Evolutionary conservation across 2,888 invertebrate genomes (phyloP).

Genomic region (Antitype chi): DNA sequence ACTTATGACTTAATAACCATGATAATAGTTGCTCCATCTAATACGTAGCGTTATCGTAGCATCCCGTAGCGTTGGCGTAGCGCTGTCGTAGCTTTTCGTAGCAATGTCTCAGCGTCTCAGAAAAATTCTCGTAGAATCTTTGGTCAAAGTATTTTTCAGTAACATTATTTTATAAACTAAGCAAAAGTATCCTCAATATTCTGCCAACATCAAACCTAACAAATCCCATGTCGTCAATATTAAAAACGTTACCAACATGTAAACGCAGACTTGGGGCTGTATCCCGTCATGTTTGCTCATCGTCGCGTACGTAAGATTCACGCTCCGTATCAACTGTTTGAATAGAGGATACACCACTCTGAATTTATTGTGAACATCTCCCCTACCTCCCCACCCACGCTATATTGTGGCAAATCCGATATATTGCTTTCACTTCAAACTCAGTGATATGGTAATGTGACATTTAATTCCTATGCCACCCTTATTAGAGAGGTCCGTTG

Average conservation of each 20-base stretch:
- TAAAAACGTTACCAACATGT: slow-evolving; percentile 59
- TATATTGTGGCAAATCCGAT: slow-evolving; percentile 87
- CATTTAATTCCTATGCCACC: slow-evolving; percentile 86
- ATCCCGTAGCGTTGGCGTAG: not conserved
- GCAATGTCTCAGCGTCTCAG: not conserved
- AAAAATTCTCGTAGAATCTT: not conserved
- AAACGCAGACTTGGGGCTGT: slow-evolving; percentile 60
- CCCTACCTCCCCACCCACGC: slow-evolving; percentile 68
- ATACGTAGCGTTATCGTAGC: not conserved
- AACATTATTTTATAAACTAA: not conserved
- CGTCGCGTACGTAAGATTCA: slow-evolving; percentile 86
- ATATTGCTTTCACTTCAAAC: slow-evolving; percentile 87
- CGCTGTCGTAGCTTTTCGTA: slow-evolving; percentile 1
- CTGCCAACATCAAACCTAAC: slow-evolving; percentile 8
- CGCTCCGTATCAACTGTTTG: slow-evolving; percentile 88
- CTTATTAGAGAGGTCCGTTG: slow-evolving; percentile 75
- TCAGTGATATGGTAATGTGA: slow-evolving; percentile 88
- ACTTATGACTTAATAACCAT: too few species aligned
- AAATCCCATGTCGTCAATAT: slow-evolving; percentile 35
- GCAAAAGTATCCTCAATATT: slow-evolving; percentile 5
- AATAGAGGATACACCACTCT: slow-evolving; percentile 88
- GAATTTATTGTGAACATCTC: slow-evolving; percentile 86
- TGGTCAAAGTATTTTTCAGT: not conserved
- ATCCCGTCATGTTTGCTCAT: slow-evolving; percentile 82
- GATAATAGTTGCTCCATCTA: too few species aligned